Conservation (phyloP, 2,888 invertebrate species). For the Sipunculus nudus region DNA sequence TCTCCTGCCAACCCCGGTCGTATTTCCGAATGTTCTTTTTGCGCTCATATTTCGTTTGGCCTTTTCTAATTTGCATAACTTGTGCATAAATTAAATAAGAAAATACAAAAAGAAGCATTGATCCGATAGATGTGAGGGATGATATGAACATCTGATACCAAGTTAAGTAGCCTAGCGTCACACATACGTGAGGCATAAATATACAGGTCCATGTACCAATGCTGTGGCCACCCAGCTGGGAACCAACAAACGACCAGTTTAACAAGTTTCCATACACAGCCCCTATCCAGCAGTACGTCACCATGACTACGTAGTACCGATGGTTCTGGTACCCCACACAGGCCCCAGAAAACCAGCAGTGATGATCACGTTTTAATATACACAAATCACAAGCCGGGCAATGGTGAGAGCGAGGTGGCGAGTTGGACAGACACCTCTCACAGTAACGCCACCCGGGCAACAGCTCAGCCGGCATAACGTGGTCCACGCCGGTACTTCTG, state of each 20-base stretch:
- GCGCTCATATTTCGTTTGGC: constrained; percentile 80
- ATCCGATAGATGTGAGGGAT: constrained; percentile 44
- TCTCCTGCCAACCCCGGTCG: constrained; percentile 76
- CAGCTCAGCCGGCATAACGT: too few species aligned
- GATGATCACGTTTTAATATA: constrained; percentile 75
- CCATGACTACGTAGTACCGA: constrained; percentile 83
- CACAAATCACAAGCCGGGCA: constrained; percentile 85
- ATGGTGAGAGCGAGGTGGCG: constrained; percentile 81
- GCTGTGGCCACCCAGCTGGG: constrained; percentile 52
- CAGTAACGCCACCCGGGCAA: too few species aligned
- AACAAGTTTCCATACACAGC: constrained; percentile 61
- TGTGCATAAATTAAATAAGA: constrained; percentile 70
- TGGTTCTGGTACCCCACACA: constrained; percentile 89
- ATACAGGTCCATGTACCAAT: constrained; percentile 52
- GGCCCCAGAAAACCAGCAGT: constrained; percentile 83
- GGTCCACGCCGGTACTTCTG: too few species aligned
- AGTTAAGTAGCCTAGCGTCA: constrained; percentile 67
- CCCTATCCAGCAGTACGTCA: constrained; percentile 78
- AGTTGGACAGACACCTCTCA: too few species aligned
- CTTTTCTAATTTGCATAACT: constrained; percentile 75
- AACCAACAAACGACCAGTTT: constrained; percentile 53
- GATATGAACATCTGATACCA: constrained; percentile 43
- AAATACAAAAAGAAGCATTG: constrained; percentile 62
- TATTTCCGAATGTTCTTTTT: constrained; percentile 73
- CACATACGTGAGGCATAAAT: constrained; percentile 70